Base-by-base conservation (phyloP, 1,140 invertebrate genomes). In the Pseudomyrmex pallidus region DNA sequence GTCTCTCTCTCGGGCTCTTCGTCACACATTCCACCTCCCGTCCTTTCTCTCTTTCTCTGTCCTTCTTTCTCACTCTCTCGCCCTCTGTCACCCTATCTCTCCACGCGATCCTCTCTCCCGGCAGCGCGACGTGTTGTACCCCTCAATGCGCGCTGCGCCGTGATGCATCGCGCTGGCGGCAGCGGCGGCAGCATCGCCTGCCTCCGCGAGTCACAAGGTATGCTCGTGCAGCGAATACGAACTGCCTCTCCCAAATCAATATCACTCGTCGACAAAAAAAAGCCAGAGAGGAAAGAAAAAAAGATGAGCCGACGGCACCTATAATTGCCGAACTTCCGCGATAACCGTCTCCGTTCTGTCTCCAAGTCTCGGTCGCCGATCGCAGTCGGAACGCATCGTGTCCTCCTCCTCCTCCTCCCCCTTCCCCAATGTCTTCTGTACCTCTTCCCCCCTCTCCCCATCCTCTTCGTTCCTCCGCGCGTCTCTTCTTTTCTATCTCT, bases 221-320 rank as follows among this genome's bases (percentile, higher is more conserved):
- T 90, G 89, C 90, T 92, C 91, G 91, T 92, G 92, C 92, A 91
- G 91, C 90, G 92, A 93, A 92, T 91, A 92, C 90, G 91, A 91
- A 91, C 88, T 89, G 92, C 91, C 93, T 93, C 93, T 92, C 92
- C 93, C 93, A 92, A 94, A 94, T 94, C 93, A 94, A 94, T 94
- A 94, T 93, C 92, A 94, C 93, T 93, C 93, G 91, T 91, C 90
- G 92, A 93, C 92, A 93, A 92, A 93, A 93, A 89, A 76, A 68
- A 56, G 48, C 82, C 57, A 44, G 50, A 73, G 20, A 22, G 25
- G 57, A 70, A 77, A 35, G 61, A 84, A 67, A 80, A 63, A 78
- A 74, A 83, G 82, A 73, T 66, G 74, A 56, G 80, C 54, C 87
- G 82, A 82, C 86, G 87, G 85, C 90, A 87, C 89, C 90, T 91